phyloP scores from a whole-genome alignment of 2,797 vertebrate genomes.

The Ataeniobius toweri region DNA sequence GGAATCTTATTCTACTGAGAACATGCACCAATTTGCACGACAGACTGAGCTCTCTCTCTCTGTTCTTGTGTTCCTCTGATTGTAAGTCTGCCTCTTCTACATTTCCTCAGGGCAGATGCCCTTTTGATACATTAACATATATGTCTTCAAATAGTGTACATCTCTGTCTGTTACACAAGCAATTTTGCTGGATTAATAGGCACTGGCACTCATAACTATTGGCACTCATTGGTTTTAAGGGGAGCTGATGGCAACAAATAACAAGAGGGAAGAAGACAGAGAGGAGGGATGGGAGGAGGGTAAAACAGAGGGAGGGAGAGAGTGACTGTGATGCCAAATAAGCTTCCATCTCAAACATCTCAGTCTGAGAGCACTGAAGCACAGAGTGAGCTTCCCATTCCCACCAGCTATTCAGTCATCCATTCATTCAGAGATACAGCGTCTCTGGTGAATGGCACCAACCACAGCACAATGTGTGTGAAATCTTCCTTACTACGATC shows the following conservation, averaged over 20 bases:
- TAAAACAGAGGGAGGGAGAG: slow-evolving; percentile 25
- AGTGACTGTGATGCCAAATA: slow-evolving; percentile 43
- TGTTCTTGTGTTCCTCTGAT: not conserved
- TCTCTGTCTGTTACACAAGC: not conserved
- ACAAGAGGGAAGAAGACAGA: slow-evolving; percentile 29
- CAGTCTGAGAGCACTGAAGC: slow-evolving; percentile 49
- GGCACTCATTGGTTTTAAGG: not conserved
- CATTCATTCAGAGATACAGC: slow-evolving; percentile 32
- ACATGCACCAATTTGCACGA: not conserved
- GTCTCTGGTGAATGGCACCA: not conserved
- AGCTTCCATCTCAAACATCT: slow-evolving; percentile 52
- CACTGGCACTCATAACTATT: not conserved
- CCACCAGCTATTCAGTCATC: slow-evolving; percentile 22
- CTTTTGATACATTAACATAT: slow-evolving; percentile 23
- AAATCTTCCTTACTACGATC: slow-evolving; percentile 7
- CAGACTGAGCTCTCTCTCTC: not conserved
- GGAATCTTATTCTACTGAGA: not conserved
- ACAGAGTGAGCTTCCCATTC: slow-evolving; percentile 19
- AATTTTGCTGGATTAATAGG: not conserved
- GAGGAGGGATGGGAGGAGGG: slow-evolving; percentile 39
- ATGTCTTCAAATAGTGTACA: not conserved
- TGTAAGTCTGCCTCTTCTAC: slow-evolving; percentile 19
- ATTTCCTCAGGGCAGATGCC: slow-evolving; percentile 45
- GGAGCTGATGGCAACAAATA: slow-evolving; percentile 17
- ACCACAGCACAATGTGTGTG: slow-evolving; percentile 18